Evolutionary conservation across 2,797 vertebrate genomes (phyloP), one percentile per base, ranked within the genome.

Genomic region (Onychomys arenicola): DNA sequence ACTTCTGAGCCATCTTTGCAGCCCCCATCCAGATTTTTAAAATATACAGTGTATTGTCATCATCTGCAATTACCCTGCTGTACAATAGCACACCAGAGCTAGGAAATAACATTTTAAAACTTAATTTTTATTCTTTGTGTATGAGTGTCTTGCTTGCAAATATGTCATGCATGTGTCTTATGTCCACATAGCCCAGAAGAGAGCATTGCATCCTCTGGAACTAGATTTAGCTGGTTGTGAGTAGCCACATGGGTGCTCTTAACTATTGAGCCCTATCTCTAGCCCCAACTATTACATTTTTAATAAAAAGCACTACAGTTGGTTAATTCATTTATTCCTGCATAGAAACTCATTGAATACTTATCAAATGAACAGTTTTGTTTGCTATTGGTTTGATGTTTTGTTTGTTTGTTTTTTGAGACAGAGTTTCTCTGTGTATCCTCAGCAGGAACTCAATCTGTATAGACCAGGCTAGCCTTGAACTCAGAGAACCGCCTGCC

Each of bases 261-360:
- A 65, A 84, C 29, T 34, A 29, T 43, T 84, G 37, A 40, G 17
- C 82, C 57, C 82, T 82, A 27, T 82, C 27, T 82, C 57, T 61
- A 82, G 80, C 23, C 23, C n/a, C 43, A 61, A 37, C 46, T 81
- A 49, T 75, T 92, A 21, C 57, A 91, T 19, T 89, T 95, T 95
- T 95, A 95, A 75, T 91, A 57, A 77, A 91, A 93, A 93, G 34
- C 46, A 73, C 46, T 84, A 92, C 25, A 73, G 71, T 90, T 95
- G 57, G 81, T 91, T 89, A 43, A 27, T 10, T 78, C 23, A 67
- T 10, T 78, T 32, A 73, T 88, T 85, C 55, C 95, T 96, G 65
- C 21, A 19, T 40, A 88, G 76, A 96, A 94, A 88, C 71, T 43
- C 87, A 95, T 43, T 82, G 67, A 95, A 40, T 93, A 77, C 49